A percentile compares a stretch with the other conserved stretches of the same genome.
These are phyloP conservation scores for Dreissena polymorpha DNA, from an alignment of 1,140 invertebrate species.

Conservation along the genomic window DNA sequence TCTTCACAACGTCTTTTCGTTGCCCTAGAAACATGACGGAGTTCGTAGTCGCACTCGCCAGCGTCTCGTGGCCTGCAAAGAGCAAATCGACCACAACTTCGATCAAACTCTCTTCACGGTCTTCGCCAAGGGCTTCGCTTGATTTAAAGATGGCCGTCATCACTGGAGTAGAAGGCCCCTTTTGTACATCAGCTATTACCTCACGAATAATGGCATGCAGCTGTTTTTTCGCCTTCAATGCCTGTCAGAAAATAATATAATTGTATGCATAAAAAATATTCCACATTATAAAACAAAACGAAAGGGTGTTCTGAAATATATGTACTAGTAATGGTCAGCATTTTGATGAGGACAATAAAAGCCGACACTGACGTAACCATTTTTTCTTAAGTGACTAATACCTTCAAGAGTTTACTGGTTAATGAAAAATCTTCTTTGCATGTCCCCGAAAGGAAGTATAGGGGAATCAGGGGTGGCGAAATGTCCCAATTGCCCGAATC, in stretches of 20 bases:
- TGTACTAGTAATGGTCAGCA: too few relatives aligned
- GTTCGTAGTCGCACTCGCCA: constrained; percentile 51
- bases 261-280: neutral
- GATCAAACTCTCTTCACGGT: constrained; percentile 30
- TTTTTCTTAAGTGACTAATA: too few relatives aligned
- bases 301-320: too few relatives aligned
- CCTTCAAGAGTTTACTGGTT: too few relatives aligned
- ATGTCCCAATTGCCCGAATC: too few relatives aligned
- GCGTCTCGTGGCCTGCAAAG: constrained; percentile 59
- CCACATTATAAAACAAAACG: neutral
- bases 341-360: neutral
- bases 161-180: neutral
- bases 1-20: constrained; percentile 53
- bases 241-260: too few relatives aligned
- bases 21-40: constrained; percentile 58
- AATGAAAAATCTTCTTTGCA: too few relatives aligned
- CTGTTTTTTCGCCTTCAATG: constrained; percentile 45
- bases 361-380: too few relatives aligned
- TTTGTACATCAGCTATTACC: constrained; percentile 14
- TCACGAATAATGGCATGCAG: constrained; percentile 44
- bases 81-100: constrained; percentile 59
- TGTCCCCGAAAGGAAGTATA: too few relatives aligned
- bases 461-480: too few relatives aligned
- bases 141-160: constrained; percentile 13
- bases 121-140: constrained; percentile 1